phyloP scores from a whole-genome alignment of 2,797 vertebrate species.

The Rousettus madagascariensis region DNA sequence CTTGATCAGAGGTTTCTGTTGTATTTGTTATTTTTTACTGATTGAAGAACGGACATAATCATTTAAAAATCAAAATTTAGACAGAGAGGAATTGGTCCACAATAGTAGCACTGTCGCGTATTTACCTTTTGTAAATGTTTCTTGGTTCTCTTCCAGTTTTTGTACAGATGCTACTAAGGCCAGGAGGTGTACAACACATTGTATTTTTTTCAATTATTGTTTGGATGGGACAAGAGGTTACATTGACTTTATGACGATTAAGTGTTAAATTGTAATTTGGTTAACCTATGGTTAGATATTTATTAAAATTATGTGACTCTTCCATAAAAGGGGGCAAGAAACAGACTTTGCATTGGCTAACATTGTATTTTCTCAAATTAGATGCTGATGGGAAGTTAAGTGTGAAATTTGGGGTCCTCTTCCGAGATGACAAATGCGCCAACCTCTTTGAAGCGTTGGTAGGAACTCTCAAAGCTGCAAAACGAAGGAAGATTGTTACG shows the following conservation, averaged over 20 bases:
- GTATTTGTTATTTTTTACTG: conserved; percentile 1
- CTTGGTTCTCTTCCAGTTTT: background rate
- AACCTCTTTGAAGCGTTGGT: conserved; percentile 98
- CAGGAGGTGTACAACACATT: background rate
- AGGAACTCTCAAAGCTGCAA: conserved; percentile 95
- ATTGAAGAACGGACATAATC: background rate
- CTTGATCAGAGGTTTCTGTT: background rate
- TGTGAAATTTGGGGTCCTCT: conserved; percentile 96
- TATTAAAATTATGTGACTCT: background rate
- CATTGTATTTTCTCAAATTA: conserved; percentile 77
- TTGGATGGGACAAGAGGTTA: background rate
- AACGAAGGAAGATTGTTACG: conserved; percentile 89
- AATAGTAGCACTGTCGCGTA: background rate
- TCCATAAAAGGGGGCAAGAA: background rate
- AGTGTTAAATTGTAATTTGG: background rate
- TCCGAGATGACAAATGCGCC: conserved; percentile 94
- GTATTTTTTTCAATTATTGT: background rate
- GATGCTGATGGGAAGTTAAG: conserved; percentile 90
- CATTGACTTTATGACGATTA: background rate
- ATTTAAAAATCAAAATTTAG: background rate
- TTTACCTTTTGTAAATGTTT: background rate
- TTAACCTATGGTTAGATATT: background rate
- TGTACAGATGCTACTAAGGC: background rate
- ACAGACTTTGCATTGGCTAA: conserved; percentile 56
- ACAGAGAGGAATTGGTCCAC: background rate